Percentiles rank a stretch among this genome's conserved stretches.
Conservation (phyloP, 2,888 invertebrate genomes). For the Cephus spinipes region DNA sequence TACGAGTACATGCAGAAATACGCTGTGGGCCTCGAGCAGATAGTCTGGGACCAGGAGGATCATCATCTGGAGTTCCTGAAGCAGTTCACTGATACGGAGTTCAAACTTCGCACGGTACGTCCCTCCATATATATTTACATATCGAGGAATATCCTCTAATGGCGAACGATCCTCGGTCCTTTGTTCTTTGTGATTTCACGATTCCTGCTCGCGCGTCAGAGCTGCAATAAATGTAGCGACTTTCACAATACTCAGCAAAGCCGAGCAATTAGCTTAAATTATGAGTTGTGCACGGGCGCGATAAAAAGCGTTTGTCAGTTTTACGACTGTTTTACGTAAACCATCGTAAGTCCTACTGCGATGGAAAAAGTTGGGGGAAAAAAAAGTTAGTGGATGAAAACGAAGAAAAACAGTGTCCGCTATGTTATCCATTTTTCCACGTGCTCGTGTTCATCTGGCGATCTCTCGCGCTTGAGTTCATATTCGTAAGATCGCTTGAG, state of each 20-base stretch:
- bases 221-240: slow-evolving; percentile 10
- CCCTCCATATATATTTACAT: not conserved
- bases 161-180: slow-evolving; percentile 27
- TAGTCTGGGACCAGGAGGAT: slow-evolving; percentile 73
- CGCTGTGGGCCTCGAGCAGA: slow-evolving; percentile 78
- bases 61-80: slow-evolving; percentile 66
- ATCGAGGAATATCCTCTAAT: slow-evolving; percentile 23
- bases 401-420: not conserved
- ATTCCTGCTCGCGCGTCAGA: not conserved
- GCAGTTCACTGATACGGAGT: slow-evolving; percentile 73
- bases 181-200: slow-evolving; percentile 23
- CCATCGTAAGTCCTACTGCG: not conserved
- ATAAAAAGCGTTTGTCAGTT: slow-evolving; percentile 39
- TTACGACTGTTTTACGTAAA: slow-evolving; percentile 48
- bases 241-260: slow-evolving; percentile 36
- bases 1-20: slow-evolving; percentile 78
- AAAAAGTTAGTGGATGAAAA: not conserved
- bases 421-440: not conserved
- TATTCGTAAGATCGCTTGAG: not conserved
- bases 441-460: not conserved
- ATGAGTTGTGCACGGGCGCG: slow-evolving; percentile 22
- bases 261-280: slow-evolving; percentile 35
- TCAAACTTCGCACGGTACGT: slow-evolving; percentile 71
- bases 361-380: not conserved
- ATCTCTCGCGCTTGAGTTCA: not conserved